Percentiles rank a stretch among this genome's conserved stretches.
Conservation (phyloP, 2,888 invertebrate species). For the Troides oblongomaculatus region DNA sequence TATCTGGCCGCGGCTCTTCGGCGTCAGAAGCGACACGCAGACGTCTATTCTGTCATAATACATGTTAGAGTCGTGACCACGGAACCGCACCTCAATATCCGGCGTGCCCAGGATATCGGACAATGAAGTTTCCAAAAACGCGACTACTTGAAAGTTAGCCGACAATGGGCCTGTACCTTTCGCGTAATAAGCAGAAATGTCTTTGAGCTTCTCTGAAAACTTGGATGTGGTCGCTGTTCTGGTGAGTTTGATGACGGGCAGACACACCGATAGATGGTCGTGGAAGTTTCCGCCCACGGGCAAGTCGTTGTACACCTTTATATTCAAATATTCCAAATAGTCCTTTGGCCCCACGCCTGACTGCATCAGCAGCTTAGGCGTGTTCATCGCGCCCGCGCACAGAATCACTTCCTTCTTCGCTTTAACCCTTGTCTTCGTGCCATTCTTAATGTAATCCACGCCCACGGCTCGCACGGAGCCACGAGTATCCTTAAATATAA, state of each 20-base stretch:
- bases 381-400: slow-evolving; percentile 69
- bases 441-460: slow-evolving; percentile 66
- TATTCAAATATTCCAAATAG: slow-evolving; percentile 68
- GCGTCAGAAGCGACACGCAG: slow-evolving; percentile 67
- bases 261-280: slow-evolving; percentile 70
- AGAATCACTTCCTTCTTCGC: slow-evolving; percentile 65
- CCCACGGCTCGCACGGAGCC: slow-evolving; percentile 52
- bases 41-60: slow-evolving; percentile 70
- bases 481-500: slow-evolving; percentile 52
- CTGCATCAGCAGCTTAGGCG: slow-evolving; percentile 70
- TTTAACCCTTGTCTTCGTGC: slow-evolving; percentile 55
- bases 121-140: slow-evolving; percentile 62
- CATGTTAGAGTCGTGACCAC: slow-evolving; percentile 72
- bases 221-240: slow-evolving; percentile 60
- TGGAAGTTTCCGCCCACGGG: slow-evolving; percentile 72
- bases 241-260: slow-evolving; percentile 64
- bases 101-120: slow-evolving; percentile 67
- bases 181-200: slow-evolving; percentile 65
- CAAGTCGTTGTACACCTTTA: slow-evolving; percentile 57
- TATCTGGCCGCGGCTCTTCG: slow-evolving; percentile 68
- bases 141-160: slow-evolving; percentile 71
- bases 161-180: slow-evolving; percentile 68
- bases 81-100: slow-evolving; percentile 69
- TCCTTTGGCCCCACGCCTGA: slow-evolving; percentile 71
- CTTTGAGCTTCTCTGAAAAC: slow-evolving; percentile 66